Conservation (phyloP, 1,140 invertebrate species). For the Oreohelix idahoensis region DNA sequence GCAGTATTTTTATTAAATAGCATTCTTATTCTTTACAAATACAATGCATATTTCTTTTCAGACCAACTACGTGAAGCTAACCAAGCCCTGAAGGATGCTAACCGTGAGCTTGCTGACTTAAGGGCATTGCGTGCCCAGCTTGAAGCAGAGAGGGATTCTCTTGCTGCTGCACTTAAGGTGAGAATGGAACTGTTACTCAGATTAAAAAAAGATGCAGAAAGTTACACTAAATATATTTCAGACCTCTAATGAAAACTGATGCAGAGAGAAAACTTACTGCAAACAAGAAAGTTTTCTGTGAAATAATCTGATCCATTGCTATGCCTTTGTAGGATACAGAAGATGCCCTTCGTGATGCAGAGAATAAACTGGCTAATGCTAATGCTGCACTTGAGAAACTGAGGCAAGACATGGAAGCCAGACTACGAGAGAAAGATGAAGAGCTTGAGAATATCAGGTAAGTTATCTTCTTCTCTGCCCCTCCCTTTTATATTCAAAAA, state of each 20-base stretch:
- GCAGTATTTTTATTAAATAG: too few relatives aligned
- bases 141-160: slow-evolving; percentile 70
- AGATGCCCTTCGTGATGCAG: slow-evolving; percentile 70
- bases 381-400: slow-evolving; percentile 70
- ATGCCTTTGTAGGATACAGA: slow-evolving; percentile 68
- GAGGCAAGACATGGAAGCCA: slow-evolving; percentile 70
- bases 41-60: slow-evolving; percentile 35
- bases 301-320: background rate
- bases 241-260: too few relatives aligned
- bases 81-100: slow-evolving; percentile 69
- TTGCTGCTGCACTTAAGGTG: slow-evolving; percentile 65
- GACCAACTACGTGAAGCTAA: slow-evolving; percentile 71
- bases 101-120: slow-evolving; percentile 69
- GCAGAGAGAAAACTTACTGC: too few relatives aligned
- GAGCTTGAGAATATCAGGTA: slow-evolving; percentile 72
- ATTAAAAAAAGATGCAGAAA: too few relatives aligned
- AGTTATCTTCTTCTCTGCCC: background rate
- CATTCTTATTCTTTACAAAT: too few relatives aligned
- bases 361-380: slow-evolving; percentile 70
- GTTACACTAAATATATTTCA: too few relatives aligned
- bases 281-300: too few relatives aligned
- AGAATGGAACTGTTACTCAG: background rate
- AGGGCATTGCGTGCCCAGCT: slow-evolving; percentile 62
- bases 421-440: slow-evolving; percentile 73
- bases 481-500: too few relatives aligned